phyloP scores from a whole-genome alignment of 2,113 vertebrate genomes.

The Engraulis encrasicolus region DNA sequence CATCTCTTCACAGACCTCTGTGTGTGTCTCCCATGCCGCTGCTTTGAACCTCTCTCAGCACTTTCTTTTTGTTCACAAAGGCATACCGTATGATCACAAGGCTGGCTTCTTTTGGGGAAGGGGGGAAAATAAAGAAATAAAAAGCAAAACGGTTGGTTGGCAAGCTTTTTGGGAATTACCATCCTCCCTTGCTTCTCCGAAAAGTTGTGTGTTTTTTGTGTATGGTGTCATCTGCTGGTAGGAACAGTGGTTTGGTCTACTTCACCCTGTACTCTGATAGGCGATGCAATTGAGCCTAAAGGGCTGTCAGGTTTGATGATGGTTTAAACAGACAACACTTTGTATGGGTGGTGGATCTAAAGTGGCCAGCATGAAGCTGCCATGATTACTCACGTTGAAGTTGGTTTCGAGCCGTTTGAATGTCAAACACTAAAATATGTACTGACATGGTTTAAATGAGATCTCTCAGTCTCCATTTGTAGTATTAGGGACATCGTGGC shows the following conservation, averaged over 20 bases:
- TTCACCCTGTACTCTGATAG: background rate
- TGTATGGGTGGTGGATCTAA: background rate
- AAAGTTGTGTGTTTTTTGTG: background rate
- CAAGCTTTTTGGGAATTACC: constrained; percentile 21
- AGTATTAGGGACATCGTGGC: background rate
- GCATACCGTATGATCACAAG: constrained; percentile 56
- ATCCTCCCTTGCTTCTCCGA: constrained; percentile 35
- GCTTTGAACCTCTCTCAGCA: constrained; percentile 47
- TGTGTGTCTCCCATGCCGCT: constrained; percentile 33
- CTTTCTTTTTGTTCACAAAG: constrained; percentile 41
- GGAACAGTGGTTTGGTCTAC: background rate
- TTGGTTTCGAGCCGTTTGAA: background rate
- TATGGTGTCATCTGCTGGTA: background rate
- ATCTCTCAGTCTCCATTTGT: background rate
- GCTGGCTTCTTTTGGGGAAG: constrained; percentile 46
- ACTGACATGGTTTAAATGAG: background rate
- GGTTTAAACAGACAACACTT: background rate
- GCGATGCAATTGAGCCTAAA: background rate
- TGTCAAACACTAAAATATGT: background rate
- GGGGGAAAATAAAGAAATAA: constrained; percentile 42
- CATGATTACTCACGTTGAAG: background rate
- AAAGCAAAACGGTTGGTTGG: no score
- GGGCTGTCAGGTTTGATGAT: background rate
- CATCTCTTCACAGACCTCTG: constrained; percentile 37
- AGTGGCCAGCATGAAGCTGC: background rate